phyloP scores from a whole-genome alignment of 2,113 vertebrate genomes.

The Hyla sarda region DNA sequence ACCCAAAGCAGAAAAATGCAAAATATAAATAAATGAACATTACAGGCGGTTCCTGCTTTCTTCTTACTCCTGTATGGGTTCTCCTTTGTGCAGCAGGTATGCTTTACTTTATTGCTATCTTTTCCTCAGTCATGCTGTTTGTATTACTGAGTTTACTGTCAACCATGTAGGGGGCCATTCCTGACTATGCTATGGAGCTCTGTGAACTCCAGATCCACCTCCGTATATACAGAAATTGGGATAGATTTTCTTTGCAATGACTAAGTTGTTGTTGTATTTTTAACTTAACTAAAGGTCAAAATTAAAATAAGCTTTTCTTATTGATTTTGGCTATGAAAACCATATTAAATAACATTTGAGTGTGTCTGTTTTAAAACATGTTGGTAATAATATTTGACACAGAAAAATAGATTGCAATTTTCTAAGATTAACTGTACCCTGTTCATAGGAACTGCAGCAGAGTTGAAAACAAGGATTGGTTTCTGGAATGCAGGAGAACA shows the following conservation, averaged over 20 bases:
- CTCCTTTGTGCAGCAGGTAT: background rate
- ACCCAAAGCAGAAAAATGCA: no score
- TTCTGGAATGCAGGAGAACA: background rate
- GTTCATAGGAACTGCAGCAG: background rate
- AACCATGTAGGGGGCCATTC: no score
- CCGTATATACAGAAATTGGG: background rate
- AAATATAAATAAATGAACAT: no score
- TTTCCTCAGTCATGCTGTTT: background rate
- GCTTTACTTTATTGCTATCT: background rate
- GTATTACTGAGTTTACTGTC: background rate
- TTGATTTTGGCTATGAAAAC: background rate
- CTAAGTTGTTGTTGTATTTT: background rate
- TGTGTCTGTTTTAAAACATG: background rate
- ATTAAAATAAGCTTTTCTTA: constrained; percentile 7
- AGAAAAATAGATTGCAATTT: background rate
- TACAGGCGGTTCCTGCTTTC: no score
- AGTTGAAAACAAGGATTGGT: background rate
- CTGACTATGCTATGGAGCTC: background rate
- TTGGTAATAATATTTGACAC: background rate
- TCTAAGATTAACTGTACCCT: constrained; percentile 20
- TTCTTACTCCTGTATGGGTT: background rate
- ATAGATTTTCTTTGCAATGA: background rate
- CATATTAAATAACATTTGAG: background rate
- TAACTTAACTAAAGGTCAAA: background rate
- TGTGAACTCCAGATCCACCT: background rate